Evolutionary conservation across 2,113 vertebrate species (phyloP), one percentile per base, ranked within the genome.

Genomic region (Gobiocypris rarus): DNA sequence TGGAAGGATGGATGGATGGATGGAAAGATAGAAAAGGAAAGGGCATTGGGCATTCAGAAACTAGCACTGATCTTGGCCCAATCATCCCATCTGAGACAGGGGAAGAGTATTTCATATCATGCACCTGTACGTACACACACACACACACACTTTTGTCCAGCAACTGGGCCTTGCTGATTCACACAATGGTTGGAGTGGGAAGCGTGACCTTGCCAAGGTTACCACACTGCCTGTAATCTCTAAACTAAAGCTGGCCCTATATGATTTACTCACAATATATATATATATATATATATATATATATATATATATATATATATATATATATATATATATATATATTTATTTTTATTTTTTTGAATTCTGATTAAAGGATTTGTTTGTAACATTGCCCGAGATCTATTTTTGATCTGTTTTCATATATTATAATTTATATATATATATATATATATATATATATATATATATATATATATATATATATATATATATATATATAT

Each of bases 141-240:
- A 83, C 61, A 24, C 65, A 65, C 84, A 65, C 19, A 26, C 45
- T 75, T 50, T 19, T 58, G 50, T 89, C 86, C 84, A 89, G 87
- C 52, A 85, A 87, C 54, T 82, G 0, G 50, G 85, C 83, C 85
- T 82, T 88, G 92, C 92, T 93, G 93, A 94, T 91, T 94, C 93
- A 92, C 90, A 79, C 88, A 26, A 61, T 67, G 70, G 80, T 78
- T 88, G 89, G 59, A 38, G 63, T 48, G 26, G 38, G 24, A 24
- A 69, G 79, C 28, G 11, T 71, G 65, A 78, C 71, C 67, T 48
- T 31, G n/a, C 50, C 75, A 83, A 83, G 83, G 80, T 80, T 83
- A 79, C 19, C 13, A 43, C 24, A 65, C 45, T n/a, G 15, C 67
- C 58, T 41, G 74, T 43, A 22, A 54, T 34, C 45, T n/a, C n/a